Evolutionary conservation across 1,140 invertebrate genomes (phyloP).

Genomic region (Stegodyphus dumicola): DNA sequence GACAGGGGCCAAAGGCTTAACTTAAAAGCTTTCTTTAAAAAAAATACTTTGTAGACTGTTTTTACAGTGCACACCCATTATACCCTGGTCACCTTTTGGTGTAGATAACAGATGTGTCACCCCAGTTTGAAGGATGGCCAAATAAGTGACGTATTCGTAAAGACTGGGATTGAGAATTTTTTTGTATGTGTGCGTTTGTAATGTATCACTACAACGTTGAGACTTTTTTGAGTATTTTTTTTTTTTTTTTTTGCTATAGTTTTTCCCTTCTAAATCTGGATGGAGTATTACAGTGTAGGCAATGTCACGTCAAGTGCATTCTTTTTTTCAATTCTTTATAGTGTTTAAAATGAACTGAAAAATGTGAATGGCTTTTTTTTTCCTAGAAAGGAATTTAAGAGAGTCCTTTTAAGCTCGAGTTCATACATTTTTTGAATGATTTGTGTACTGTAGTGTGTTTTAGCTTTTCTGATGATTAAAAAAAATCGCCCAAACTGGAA

Average conservation of each 20-base stretch:
- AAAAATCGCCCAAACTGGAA: too few relatives aligned
- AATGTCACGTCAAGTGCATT: slow-evolving; percentile 13
- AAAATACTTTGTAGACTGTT: not conserved
- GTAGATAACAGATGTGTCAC: slow-evolving; percentile 40
- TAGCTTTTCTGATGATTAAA: too few relatives aligned
- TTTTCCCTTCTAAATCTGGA: not conserved
- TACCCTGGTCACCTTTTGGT: not conserved
- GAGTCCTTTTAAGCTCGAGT: too few relatives aligned
- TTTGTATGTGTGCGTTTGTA: slow-evolving; percentile 1
- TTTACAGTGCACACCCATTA: slow-evolving; percentile 28
- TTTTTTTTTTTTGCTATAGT: not conserved
- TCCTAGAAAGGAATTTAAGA: too few relatives aligned
- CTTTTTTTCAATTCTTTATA: not conserved
- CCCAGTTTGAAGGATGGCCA: slow-evolving; percentile 29
- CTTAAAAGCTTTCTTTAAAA: not conserved
- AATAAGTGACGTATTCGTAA: slow-evolving; percentile 41
- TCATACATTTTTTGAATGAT: too few relatives aligned
- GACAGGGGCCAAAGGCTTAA: slow-evolving; percentile 36
- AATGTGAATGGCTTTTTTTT: too few relatives aligned
- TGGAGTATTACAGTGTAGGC: slow-evolving; percentile 27
- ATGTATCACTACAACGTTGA: slow-evolving; percentile 15
- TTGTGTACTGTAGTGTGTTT: too few relatives aligned
- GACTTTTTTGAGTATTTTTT: slow-evolving; percentile 34
- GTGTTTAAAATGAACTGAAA: too few relatives aligned
- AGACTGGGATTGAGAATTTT: not conserved